Percentiles rank a stretch among this genome's conserved stretches.
Evolutionary conservation across 2,888 invertebrate genomes (phyloP).

Genomic region (Chaitophorus viminalis): DNA sequence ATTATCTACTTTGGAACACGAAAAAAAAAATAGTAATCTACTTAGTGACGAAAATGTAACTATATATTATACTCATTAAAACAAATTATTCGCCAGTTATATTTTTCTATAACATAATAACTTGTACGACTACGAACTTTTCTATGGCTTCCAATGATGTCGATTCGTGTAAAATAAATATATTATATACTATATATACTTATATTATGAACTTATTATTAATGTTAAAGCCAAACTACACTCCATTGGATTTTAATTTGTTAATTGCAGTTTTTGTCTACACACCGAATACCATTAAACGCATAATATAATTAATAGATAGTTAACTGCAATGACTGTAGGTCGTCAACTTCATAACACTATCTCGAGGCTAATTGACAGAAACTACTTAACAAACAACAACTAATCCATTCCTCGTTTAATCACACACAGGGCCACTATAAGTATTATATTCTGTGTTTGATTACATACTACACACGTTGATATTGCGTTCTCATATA

Average conservation of each 20-base stretch:
- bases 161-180: not conserved
- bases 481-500: no score
- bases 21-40: no score
- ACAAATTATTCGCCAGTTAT: not conserved
- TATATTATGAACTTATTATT: conserved; percentile 2
- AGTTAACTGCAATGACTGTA: not conserved
- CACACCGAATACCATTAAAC: not conserved
- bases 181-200: no score
- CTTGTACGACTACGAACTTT: not conserved
- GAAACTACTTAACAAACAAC: no score
- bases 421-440: not conserved
- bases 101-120: not conserved
- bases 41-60: not conserved
- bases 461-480: no score
- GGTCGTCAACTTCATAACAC: not conserved
- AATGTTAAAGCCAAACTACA: not conserved
- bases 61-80: not conserved
- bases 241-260: not conserved
- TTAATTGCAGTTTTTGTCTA: not conserved
- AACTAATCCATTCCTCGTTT: not conserved
- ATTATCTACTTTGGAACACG: no score
- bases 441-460: not conserved
- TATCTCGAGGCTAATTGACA: no score
- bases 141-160: not conserved
- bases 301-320: not conserved